These are phyloP conservation scores for Chondrosia reniformis DNA, from an alignment of 37 sponge, comb jelly and placozoan species.

Conservation along the genomic window DNA sequence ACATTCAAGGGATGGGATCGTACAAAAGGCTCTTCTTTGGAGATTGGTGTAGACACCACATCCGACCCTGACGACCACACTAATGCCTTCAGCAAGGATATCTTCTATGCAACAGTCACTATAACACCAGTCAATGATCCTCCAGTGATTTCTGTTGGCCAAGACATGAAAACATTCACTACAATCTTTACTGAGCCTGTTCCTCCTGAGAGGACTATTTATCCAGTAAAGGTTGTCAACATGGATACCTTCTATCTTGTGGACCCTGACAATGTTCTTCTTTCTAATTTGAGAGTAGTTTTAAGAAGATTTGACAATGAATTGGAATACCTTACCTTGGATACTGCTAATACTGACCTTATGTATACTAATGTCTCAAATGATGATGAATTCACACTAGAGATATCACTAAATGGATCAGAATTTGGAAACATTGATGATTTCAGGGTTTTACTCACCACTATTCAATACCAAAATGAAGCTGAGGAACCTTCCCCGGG, in stretches of 20 bases:
- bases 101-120: slow-evolving; percentile 35
- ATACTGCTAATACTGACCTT: slow-evolving; percentile 53
- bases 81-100: slow-evolving; percentile 67
- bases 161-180: slow-evolving; percentile 10
- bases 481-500: slow-evolving; percentile 70
- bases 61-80: slow-evolving; percentile 72
- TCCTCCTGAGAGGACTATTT: slow-evolving; percentile 54
- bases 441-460: slow-evolving; percentile 44
- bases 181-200: slow-evolving; percentile 63
- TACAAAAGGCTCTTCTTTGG: slow-evolving; percentile 32
- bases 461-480: slow-evolving; percentile 65
- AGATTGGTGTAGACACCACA: slow-evolving; percentile 70
- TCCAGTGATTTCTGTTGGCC: slow-evolving; percentile 48
- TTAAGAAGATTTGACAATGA: slow-evolving; percentile 45
- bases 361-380: not conserved
- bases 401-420: not conserved
- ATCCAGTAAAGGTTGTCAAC: slow-evolving; percentile 59
- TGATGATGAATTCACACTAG: not conserved
- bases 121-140: slow-evolving; percentile 48
- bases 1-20: slow-evolving; percentile 76
- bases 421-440: slow-evolving; percentile 41
- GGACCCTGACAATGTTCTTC: slow-evolving; percentile 66
- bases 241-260: slow-evolving; percentile 22
- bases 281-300: slow-evolving; percentile 25
- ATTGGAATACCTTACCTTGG: slow-evolving; percentile 38